Evolutionary conservation across 2,113 vertebrate species (phyloP), one percentile per base, ranked within the genome.

Genomic region (Otus sunia): DNA sequence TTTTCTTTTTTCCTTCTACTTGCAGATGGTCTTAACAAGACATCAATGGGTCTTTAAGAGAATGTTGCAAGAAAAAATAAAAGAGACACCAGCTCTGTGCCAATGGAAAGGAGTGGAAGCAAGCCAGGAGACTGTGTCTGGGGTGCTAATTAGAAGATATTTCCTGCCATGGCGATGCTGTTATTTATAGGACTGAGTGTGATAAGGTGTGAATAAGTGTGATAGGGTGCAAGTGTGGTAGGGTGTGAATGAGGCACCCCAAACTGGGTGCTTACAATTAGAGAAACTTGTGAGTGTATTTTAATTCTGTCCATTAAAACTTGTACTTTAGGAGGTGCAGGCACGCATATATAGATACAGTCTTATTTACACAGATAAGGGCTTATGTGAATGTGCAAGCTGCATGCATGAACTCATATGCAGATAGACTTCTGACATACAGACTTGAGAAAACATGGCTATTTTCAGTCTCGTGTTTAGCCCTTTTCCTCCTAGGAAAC

Each of bases 131-230:
- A 21, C 47, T 58, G 26, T 82, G 91, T 82, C 77, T 92, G 85
- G 84, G 87, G 95, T 94, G 89, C 74, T 97, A 96, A 96, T 97
- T 91, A 94, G 63, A 58, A 92, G 87, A 90, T 53, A 86, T 85
- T 89, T 95, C 71, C 75, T 90, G 50, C 73, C 1, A 1, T 78
- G 56, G n/a, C 0, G 6, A 84, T 73, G 80, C 36, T 95, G 90
- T 90, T 95, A 95, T 94, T 94, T 91, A 88, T 88, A 86, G 63
- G 19, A 43, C 32, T 69, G 74, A 64, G 73, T 69, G 88, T 93
- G 88, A 91, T 62, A 52, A 75, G 34, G 67, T 86, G 75, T 43
- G 79, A 93, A 6, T 37, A 77, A 55, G 69, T 81, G 84, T 85
- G 94, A 86, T 76, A 80, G 25, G 72, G 66, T 81, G 59, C 12